phyloP scores from a whole-genome alignment of 2,113 vertebrate species.

The Oenanthe melanoleuca region DNA sequence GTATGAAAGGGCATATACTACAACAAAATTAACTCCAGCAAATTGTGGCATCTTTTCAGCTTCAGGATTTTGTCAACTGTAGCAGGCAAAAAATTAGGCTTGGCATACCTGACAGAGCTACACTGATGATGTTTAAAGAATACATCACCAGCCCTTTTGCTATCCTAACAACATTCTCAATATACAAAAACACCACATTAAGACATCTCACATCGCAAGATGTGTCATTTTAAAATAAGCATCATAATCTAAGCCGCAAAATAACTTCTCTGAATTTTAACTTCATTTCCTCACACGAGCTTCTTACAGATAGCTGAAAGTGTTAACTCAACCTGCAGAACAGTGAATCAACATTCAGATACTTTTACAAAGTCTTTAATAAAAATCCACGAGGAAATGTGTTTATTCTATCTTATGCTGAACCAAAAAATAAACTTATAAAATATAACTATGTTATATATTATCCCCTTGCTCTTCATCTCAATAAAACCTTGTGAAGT shows the following conservation, averaged over 20 bases:
- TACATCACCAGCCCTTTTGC: neutral
- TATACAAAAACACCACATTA: neutral
- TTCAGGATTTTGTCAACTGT: neutral
- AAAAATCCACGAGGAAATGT: neutral
- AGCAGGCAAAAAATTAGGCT: neutral
- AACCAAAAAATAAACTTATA: neutral
- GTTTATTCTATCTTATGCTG: neutral
- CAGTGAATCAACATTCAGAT: neutral
- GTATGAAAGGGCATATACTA: neutral
- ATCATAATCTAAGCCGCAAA: neutral
- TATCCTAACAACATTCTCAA: neutral
- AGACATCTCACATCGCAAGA: neutral
- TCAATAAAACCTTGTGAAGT: neutral
- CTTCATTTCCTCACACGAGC: neutral
- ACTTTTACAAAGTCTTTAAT: neutral
- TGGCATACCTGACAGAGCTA: neutral
- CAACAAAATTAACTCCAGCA: neutral
- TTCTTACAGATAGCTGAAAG: neutral
- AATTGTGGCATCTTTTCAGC: neutral
- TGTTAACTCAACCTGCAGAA: neutral
- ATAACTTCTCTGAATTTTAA: neutral
- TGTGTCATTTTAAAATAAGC: neutral
- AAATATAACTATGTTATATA: neutral
- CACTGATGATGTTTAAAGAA: neutral
- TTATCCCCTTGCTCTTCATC: neutral